Percentiles rank a stretch among this genome's conserved stretches.
Evolutionary conservation across 1,140 invertebrate species (phyloP).

Genomic region (Trypoxylus dichotomus): DNA sequence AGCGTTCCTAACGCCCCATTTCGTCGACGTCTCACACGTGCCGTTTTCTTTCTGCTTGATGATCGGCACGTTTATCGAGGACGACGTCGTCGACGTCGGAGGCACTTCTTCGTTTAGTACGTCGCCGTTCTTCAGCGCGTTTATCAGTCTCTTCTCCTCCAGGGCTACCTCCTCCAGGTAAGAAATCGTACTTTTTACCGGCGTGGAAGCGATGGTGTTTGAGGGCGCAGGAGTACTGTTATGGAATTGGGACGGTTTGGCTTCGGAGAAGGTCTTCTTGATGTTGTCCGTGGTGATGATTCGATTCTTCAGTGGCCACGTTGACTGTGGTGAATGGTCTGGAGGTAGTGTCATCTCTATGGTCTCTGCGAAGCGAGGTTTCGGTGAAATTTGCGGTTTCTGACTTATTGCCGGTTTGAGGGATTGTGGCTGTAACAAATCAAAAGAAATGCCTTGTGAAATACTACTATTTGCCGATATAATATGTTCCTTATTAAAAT

Average conservation of each 20-base stretch:
- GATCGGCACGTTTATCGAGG: slow-evolving; percentile 42
- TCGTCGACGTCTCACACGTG: slow-evolving; percentile 43
- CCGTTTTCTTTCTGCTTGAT: slow-evolving; percentile 35
- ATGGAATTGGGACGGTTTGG: slow-evolving; percentile 29
- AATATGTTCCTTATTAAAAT: no score
- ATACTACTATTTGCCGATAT: no score
- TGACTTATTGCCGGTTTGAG: slow-evolving; percentile 60
- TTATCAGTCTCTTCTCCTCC: slow-evolving; percentile 77
- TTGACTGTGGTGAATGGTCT: slow-evolving; percentile 54
- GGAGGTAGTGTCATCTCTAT: slow-evolving; percentile 59
- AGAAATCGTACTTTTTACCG: slow-evolving; percentile 29
- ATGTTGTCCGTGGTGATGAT: slow-evolving; percentile 55
- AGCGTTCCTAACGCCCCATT: slow-evolving; percentile 52
- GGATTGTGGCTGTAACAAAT: slow-evolving; percentile 40
- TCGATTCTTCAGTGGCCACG: slow-evolving; percentile 69
- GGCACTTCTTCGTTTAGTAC: slow-evolving; percentile 63
- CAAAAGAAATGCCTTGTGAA: no score
- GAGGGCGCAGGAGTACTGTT: slow-evolving; percentile 32
- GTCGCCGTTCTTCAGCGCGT: slow-evolving; percentile 74
- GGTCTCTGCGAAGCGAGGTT: slow-evolving; percentile 57
- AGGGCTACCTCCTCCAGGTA: slow-evolving; percentile 61
- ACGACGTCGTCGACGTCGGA: slow-evolving; percentile 33
- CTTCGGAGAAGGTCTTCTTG: slow-evolving; percentile 49
- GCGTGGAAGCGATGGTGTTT: slow-evolving; percentile 12
- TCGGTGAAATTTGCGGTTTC: slow-evolving; percentile 62